Evolutionary conservation across 2,113 vertebrate species (phyloP), one percentile per base, ranked within the genome.

Genomic region (Oncorhynchus gorbuscha): DNA sequence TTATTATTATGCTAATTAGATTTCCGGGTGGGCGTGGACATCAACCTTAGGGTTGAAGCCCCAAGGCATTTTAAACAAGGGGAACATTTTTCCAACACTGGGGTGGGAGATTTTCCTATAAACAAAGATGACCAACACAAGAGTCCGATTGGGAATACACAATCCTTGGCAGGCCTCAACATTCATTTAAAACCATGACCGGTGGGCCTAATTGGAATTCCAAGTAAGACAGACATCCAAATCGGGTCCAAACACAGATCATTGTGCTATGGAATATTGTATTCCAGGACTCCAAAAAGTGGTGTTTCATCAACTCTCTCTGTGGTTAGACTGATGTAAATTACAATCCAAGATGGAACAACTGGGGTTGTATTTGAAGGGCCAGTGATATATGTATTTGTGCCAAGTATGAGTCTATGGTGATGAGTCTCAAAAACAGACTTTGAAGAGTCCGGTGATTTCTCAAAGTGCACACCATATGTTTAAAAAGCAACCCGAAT

Each of bases 141-240:
- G 35, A 48, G 48, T 18, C 35, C 48, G 76, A 22, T 12, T 64
- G 67, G 55, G 45, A 51, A 58, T 26, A 45, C 58, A 32, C 58
- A 55, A 71, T 51, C 35, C n/a, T 35, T 75, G 72, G 67, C 26
- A 12, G 20, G 61, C 49, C 6, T 20, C 6, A 18, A 74, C 51
- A 79, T 74, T 69, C 51, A 13, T 72, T 68, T 67, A 28, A 72
- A 77, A 39, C 51, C 48, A n/a, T 18, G 51, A 62, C 48, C 58
- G 30, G 22, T 39, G 55, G 66, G 49, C 24, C n/a, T 48, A 22
- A 20, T n/a, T 65, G n/a, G 5, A 61, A 67, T 45, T 68, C 78
- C 74, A 80, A 39, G 35, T 39, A 39, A 68, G 28, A 59, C 55
- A 51, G 30, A 76, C 65, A 58, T 62, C 65, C 61, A 72, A 58